Evolutionary conservation across 35 echinoderm and acorn worm species (phyloP), one percentile per base, ranked within the genome.

Genomic region (Holothuria glaberrima): DNA sequence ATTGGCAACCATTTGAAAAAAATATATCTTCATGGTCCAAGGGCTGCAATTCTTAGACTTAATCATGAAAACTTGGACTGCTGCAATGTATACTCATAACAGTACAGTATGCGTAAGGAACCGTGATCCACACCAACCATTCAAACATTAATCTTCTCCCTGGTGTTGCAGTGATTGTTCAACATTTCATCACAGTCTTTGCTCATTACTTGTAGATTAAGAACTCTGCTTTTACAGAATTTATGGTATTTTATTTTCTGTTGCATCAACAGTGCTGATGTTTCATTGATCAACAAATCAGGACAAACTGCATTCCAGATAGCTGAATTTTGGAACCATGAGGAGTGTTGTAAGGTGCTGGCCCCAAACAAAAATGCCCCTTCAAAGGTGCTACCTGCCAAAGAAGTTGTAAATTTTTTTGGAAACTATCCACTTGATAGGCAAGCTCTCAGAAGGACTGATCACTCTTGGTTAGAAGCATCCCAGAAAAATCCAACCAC

Each of bases 291-390:
- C 50, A 98, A 94, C 33, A 94, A 84, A 65, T 92, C 96, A 14
- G 96, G 96, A 12, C 96, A 98, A 69, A 94, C 92, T 59, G 92
- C 96, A 27, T 76, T 90, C 18, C 93, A 94, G 4, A 98, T 98
- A 34, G 96, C 96, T 7, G 90, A 98, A 60, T 98, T 98, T 82
- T 98, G 96, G 96, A 91, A 92, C 75, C 93, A 98, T 65, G 12
- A 73, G 14, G 75, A 75, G 10, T 82, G 86, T 35, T 67, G 75
- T 13, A 60, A 82, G 71, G 50, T 83, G 18, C 35, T 94, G 0
- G 41, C 61, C 5, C 70, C 74, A 46, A 70, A n/a, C 29, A 80
- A 75, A 30, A 80, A 60, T 35, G 21, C 32, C n/a, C 54, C 59
- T 25, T 31, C 48, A 27, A 86, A 89, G 35, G 25, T 56, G 22